Percentiles rank a stretch among this genome's conserved stretches.
These are phyloP conservation scores for Drosophila limbata DNA, from an alignment of 2,888 invertebrate species.

Conservation along the genomic window DNA sequence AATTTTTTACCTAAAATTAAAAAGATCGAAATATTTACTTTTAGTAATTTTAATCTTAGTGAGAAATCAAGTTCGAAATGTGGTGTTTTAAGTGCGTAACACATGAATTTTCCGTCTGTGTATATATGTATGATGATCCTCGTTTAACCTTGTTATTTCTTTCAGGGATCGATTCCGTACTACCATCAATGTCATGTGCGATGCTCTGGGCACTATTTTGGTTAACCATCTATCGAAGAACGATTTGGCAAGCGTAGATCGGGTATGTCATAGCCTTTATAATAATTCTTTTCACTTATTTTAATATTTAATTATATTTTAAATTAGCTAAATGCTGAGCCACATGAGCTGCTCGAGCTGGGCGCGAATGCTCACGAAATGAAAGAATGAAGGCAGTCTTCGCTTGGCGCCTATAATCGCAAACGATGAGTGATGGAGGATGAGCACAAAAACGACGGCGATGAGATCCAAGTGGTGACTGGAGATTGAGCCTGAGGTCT, in stretches of 20 bases:
- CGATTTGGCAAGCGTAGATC: constrained; percentile 87
- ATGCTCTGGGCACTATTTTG: constrained; percentile 96
- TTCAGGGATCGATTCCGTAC: constrained; percentile 94
- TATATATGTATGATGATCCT: background rate
- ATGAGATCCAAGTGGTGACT: constrained; percentile 21
- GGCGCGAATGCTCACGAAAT: constrained; percentile 85
- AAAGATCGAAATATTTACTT: no score
- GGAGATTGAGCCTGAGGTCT: constrained; percentile 7
- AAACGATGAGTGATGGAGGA: constrained; percentile 73
- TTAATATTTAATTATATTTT: background rate
- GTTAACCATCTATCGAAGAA: constrained; percentile 93
- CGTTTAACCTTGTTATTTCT: constrained; percentile 9
- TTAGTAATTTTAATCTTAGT: no score
- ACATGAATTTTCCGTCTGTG: no score
- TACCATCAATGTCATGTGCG: constrained; percentile 97
- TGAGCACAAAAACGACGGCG: constrained; percentile 32
- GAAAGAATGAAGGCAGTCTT: constrained; percentile 84
- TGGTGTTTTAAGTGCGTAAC: no score
- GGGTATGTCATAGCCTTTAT: constrained; percentile 79
- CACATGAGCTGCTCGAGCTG: constrained; percentile 89
- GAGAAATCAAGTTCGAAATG: no score
- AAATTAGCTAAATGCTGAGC: constrained; percentile 85
- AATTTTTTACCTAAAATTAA: no score
- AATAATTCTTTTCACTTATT: background rate
- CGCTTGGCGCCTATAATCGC: constrained; percentile 77